Percentiles rank a stretch among this genome's conserved stretches.
Conservation (phyloP, 2,797 vertebrate genomes). For the Limnodromus scolopaceus region DNA sequence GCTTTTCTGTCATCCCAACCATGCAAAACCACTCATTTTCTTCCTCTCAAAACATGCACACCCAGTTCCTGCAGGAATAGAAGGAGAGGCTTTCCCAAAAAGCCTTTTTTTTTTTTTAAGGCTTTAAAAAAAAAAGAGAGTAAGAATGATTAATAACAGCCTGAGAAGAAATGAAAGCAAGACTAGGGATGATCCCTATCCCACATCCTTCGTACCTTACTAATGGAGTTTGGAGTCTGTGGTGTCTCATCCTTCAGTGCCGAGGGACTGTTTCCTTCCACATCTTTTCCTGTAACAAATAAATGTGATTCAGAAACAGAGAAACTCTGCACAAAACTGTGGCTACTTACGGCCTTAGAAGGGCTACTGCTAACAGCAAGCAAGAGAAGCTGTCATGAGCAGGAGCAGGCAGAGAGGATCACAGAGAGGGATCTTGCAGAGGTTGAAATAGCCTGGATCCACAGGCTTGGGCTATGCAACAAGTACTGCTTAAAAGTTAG, state of each 20-base stretch:
- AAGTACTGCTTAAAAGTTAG: background rate
- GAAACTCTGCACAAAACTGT: background rate
- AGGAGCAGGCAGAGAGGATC: background rate
- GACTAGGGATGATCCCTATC: background rate
- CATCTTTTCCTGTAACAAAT: slow-evolving; percentile 87
- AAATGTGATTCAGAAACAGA: background rate
- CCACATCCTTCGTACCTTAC: slow-evolving; percentile 80
- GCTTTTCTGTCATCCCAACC: background rate
- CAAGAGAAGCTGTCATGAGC: background rate
- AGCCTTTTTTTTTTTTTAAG: too few relatives aligned
- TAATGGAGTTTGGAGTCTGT: slow-evolving; percentile 88
- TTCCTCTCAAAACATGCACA: background rate
- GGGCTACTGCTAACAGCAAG: background rate
- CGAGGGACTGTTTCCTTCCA: slow-evolving; percentile 81
- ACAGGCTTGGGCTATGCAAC: background rate
- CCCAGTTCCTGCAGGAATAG: background rate
- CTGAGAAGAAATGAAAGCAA: background rate
- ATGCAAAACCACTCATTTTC: background rate
- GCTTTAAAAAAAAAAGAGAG: background rate
- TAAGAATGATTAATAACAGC: background rate
- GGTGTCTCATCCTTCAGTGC: slow-evolving; percentile 88
- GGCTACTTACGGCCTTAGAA: background rate
- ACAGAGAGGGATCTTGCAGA: background rate
- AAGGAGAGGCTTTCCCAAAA: background rate
- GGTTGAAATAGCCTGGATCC: background rate